Percentiles rank a stretch among this genome's conserved stretches.
phyloP scores from a whole-genome alignment of 2,113 vertebrate genomes.

The Thomomys bottae region DNA sequence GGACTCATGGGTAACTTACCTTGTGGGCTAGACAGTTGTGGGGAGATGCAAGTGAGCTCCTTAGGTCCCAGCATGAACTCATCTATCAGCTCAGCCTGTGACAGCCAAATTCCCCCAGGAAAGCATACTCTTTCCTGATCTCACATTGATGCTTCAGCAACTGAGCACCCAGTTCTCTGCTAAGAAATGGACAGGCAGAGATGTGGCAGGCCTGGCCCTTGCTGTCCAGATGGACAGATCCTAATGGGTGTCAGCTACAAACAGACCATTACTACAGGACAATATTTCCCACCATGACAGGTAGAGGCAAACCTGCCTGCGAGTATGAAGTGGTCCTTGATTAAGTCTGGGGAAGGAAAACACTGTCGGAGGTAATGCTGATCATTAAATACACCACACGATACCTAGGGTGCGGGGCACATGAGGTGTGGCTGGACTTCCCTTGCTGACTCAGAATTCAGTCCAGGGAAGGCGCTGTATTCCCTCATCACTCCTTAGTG shows the following conservation, averaged over 20 bases:
- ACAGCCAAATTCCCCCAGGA: background rate
- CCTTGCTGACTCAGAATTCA: background rate
- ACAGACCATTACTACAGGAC: background rate
- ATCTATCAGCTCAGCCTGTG: background rate
- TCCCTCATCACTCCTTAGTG: background rate
- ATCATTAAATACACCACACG: background rate
- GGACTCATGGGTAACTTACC: background rate
- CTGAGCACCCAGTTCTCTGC: background rate
- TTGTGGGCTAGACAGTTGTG: background rate
- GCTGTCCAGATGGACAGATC: background rate
- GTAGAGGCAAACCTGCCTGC: too few species aligned
- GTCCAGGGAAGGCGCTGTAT: background rate
- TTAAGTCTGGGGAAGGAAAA: background rate
- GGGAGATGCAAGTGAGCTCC: background rate
- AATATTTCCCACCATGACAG: background rate
- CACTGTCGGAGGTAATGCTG: background rate
- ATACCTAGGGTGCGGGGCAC: background rate
- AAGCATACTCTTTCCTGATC: constrained; percentile 12
- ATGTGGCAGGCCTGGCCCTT: background rate
- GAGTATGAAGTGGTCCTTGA: background rate
- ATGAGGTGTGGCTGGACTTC: background rate
- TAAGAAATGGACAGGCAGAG: background rate
- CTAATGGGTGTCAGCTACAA: background rate
- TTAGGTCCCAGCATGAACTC: background rate
- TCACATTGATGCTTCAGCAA: background rate